phyloP scores from a whole-genome alignment of 2,113 vertebrate species.

The Gallinago paraguaiae region DNA sequence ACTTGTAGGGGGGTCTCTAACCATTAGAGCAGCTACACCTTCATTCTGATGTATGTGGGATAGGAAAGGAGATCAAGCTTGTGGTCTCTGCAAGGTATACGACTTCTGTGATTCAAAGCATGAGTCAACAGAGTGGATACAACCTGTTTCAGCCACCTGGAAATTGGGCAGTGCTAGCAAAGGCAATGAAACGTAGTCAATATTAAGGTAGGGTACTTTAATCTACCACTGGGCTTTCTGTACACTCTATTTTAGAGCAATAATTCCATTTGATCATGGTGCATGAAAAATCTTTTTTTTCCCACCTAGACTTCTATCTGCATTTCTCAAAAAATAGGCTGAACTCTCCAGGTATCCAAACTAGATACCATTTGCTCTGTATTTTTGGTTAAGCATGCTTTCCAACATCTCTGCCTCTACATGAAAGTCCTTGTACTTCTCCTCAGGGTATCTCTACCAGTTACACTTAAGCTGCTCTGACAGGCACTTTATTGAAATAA shows the following conservation, averaged over 20 bases:
- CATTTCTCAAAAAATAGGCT: not conserved
- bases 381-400: not conserved
- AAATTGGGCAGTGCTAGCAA: not conserved
- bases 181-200: not conserved
- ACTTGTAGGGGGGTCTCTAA: not conserved
- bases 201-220: not conserved
- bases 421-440: not conserved
- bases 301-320: not conserved
- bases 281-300: not conserved
- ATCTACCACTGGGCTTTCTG: not conserved
- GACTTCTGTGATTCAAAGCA: not conserved
- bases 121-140: not conserved
- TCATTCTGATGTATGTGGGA: not conserved
- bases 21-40: not conserved
- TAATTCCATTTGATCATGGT: not conserved
- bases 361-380: not conserved
- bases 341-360: not conserved
- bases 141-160: not conserved
- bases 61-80: not conserved
- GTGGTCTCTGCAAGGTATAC: not conserved
- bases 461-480: not conserved
- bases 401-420: not conserved
- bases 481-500: not conserved
- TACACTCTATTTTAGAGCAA: not conserved
- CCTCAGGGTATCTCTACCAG: not conserved